Percentiles rank a stretch among this genome's conserved stretches.
phyloP scores from a whole-genome alignment of 2,113 vertebrate genomes.

The Pitta sordida region DNA sequence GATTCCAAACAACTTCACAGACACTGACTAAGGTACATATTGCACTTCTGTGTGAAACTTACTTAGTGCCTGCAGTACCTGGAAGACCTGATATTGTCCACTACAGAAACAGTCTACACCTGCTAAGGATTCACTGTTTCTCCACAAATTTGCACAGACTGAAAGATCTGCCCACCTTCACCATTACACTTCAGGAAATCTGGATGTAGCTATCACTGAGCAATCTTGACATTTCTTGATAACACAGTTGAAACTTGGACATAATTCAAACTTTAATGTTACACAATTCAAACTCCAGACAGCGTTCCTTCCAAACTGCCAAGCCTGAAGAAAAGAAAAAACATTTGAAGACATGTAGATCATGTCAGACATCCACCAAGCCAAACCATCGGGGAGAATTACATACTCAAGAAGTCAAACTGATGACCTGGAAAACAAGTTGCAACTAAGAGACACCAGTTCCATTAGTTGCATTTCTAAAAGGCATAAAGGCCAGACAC shows the following conservation, averaged over 20 bases:
- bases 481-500: not conserved
- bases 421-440: slow-evolving; percentile 45
- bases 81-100: not conserved
- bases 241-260: slow-evolving; percentile 31
- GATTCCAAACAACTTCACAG: not conserved
- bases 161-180: not conserved
- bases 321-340: not conserved
- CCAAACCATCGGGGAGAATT: slow-evolving; percentile 20
- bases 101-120: not conserved
- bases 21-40: not conserved
- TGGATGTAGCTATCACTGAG: not conserved
- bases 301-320: not conserved
- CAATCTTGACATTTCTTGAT: slow-evolving; percentile 41
- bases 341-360: slow-evolving; percentile 1
- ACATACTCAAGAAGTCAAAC: slow-evolving; percentile 5
- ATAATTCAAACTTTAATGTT: slow-evolving; percentile 31
- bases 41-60: not conserved
- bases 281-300: slow-evolving; percentile 4
- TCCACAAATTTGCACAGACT: not conserved
- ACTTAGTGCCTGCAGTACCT: not conserved
- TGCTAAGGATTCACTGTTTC: not conserved
- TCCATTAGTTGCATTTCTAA: not conserved
- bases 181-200: not conserved
- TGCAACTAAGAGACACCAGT: slow-evolving; percentile 21
- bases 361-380: not conserved